These are phyloP conservation scores for Syncerus caffer DNA, from an alignment of 2,797 vertebrate species.

Conservation along the genomic window DNA sequence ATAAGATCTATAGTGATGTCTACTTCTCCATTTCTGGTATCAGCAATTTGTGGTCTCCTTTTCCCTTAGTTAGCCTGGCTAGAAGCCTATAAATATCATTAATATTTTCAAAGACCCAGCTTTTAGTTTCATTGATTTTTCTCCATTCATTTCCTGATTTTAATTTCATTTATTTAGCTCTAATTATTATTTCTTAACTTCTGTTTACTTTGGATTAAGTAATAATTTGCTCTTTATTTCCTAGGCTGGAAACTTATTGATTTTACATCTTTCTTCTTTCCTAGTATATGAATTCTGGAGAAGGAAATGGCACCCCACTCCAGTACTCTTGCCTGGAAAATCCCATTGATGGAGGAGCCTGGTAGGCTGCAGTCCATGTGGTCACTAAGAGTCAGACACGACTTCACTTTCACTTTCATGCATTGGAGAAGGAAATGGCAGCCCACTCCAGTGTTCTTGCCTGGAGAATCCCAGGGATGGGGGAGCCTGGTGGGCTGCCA, in stretches of 20 bases:
- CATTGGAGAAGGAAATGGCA: no score
- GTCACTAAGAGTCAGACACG: fast-evolving
- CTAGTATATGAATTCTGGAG: not conserved
- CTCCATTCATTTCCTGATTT: not conserved
- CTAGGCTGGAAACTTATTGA: not conserved
- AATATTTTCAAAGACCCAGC: not conserved
- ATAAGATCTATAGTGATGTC: not conserved
- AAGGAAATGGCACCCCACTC: no score
- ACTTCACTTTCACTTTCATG: no score
- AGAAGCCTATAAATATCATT: not conserved
- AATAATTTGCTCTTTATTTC: not conserved
- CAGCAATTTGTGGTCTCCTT: not conserved
- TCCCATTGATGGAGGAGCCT: no score
- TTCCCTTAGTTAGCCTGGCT: not conserved
- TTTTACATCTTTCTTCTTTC: not conserved
- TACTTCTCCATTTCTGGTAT: not conserved
- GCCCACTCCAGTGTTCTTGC: no score
- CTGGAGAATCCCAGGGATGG: no score
- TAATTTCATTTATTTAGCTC: not conserved
- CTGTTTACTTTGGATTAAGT: not conserved
- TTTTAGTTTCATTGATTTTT: not conserved
- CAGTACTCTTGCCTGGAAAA: no score
- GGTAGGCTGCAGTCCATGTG: no score
- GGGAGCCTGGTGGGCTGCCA: no score
- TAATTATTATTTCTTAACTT: not conserved